Evolutionary conservation across 2,888 invertebrate species (phyloP).

Genomic region (Acrobasis consociella): DNA sequence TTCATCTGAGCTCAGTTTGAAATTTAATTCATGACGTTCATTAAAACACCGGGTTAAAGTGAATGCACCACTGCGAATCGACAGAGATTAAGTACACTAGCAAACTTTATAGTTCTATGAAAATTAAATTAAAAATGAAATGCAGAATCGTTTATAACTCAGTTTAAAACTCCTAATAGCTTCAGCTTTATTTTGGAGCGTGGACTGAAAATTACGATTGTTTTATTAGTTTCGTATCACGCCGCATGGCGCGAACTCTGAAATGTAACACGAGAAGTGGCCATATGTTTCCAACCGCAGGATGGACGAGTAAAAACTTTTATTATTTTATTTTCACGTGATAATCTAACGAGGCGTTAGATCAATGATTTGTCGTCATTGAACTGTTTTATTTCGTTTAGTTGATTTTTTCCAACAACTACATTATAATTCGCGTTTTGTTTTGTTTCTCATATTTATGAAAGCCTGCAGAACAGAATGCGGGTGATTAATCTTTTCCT

Average conservation of each 20-base stretch:
- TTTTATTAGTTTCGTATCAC: conserved; percentile 15
- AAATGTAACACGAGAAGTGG: conserved; percentile 12
- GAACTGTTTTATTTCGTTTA: no score
- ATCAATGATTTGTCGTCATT: no score
- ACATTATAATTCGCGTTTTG: no score
- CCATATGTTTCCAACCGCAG: conserved; percentile 7
- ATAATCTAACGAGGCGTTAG: no score
- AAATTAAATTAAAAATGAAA: conserved; percentile 6
- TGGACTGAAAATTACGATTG: conserved; percentile 13
- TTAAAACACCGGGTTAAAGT: background rate
- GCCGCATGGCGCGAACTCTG: conserved; percentile 9
- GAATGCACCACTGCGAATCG: background rate
- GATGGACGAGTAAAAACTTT: conserved; percentile 1
- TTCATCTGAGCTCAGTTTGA: background rate
- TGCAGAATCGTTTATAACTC: conserved; percentile 8
- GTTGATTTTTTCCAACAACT: no score
- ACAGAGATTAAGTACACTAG: conserved; percentile 1
- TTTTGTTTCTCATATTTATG: background rate
- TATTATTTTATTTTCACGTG: background rate
- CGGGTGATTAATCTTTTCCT: background rate
- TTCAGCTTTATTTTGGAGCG: conserved; percentile 11
- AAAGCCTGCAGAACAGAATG: background rate
- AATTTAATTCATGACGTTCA: background rate
- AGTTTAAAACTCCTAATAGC: conserved; percentile 12
- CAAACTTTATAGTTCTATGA: conserved; percentile 11